A percentile compares a stretch with the other conserved stretches of the same genome.
phyloP scores from a whole-genome alignment of 2,888 invertebrate species.

The Invenusta paracnida region DNA sequence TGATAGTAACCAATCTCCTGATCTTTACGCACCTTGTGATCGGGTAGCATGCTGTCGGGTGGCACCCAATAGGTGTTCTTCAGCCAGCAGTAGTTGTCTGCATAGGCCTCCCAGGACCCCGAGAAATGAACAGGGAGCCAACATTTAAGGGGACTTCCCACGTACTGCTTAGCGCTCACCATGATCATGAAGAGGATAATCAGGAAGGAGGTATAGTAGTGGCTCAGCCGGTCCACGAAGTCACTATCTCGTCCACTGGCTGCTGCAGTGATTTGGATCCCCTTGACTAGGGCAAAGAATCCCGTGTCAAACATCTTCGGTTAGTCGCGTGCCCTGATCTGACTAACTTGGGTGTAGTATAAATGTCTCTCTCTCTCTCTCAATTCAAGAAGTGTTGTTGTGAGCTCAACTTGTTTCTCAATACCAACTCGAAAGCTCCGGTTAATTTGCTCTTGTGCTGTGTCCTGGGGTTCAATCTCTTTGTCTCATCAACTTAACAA shows the following conservation, averaged over 20 bases:
- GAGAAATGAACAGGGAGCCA: conserved; percentile 36
- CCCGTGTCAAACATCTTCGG: conserved; percentile 34
- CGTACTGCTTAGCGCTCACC: conserved; percentile 38
- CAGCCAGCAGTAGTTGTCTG: conserved; percentile 39
- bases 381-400: too few species aligned
- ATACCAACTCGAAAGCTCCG: too few species aligned
- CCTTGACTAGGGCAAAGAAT: conserved; percentile 36
- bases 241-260: conserved; percentile 33
- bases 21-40: background rate
- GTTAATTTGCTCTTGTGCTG: too few species aligned
- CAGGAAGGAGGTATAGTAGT: conserved; percentile 32
- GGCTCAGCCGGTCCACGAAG: conserved; percentile 36
- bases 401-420: too few species aligned
- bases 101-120: conserved; percentile 34
- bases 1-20: conserved; percentile 38
- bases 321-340: too few species aligned
- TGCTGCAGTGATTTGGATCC: background rate
- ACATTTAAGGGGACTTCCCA: conserved; percentile 35
- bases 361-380: too few species aligned
- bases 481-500: too few species aligned
- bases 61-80: conserved; percentile 39
- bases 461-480: too few species aligned
- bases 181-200: conserved; percentile 16
- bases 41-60: background rate
- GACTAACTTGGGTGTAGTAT: too few species aligned